Conservation (phyloP, 35 echinoderm and acorn worm genomes). For the Holothuria glaberrima region DNA sequence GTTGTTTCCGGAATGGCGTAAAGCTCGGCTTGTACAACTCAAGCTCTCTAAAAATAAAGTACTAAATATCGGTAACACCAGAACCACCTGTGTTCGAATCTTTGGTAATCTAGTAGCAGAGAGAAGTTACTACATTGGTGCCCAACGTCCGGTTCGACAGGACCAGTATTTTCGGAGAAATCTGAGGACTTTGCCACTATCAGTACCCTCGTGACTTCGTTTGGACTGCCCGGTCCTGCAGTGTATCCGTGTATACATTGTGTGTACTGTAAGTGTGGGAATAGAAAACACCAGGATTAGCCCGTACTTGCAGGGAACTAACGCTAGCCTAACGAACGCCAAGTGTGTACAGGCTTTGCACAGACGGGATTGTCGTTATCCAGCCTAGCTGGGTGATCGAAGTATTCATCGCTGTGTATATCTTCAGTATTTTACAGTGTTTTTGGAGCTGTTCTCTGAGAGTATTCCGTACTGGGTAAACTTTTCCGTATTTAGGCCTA, state of each 20-base stretch:
- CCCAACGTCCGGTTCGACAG: conserved; percentile 11
- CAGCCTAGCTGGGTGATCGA: conserved; percentile 4
- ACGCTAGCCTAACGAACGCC: not conserved
- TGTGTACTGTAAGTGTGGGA: not conserved
- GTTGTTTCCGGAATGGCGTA: not conserved
- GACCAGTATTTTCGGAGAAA: not conserved
- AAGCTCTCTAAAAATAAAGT: not conserved
- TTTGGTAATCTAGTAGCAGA: not conserved
- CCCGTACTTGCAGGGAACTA: not conserved
- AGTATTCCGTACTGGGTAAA: conserved; percentile 1
- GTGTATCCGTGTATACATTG: conserved; percentile 32
- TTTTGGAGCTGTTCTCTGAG: conserved; percentile 14
- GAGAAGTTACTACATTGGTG: conserved; percentile 19
- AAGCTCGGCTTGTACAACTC: not conserved
- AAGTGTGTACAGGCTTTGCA: conserved; percentile 42
- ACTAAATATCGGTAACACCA: conserved; percentile 13
- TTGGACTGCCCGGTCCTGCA: not conserved
- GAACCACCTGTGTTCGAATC: not conserved
- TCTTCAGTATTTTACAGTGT: not conserved
- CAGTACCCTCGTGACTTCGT: conserved; percentile 8
- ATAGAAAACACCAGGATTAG: conserved; percentile 19
- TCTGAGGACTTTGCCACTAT: conserved; percentile 20
- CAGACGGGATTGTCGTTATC: conserved; percentile 31
- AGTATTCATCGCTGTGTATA: conserved; percentile 2
- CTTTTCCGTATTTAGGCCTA: not conserved